Percentiles rank a stretch among this genome's conserved stretches.
Conservation (phyloP, 2,797 vertebrate genomes). For the Syncerus caffer region DNA sequence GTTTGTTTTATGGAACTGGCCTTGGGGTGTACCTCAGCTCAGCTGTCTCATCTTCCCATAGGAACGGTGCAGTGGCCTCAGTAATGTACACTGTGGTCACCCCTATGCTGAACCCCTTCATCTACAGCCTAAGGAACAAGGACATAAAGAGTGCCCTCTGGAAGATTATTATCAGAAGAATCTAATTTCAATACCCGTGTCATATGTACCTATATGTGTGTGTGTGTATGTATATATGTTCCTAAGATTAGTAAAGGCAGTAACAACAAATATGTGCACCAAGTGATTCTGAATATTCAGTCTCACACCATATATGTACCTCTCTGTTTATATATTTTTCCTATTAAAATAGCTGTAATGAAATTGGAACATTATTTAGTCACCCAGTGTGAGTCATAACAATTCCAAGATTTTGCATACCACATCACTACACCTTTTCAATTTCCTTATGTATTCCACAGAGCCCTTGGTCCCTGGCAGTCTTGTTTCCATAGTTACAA, state of each 20-base stretch:
- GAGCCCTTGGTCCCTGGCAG: not conserved
- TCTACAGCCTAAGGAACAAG: not conserved
- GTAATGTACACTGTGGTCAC: not conserved
- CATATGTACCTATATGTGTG: not conserved
- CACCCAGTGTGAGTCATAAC: not conserved
- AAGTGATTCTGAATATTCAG: not conserved
- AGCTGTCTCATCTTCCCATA: not conserved
- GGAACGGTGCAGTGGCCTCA: not conserved
- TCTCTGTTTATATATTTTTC: not conserved
- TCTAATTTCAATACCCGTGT: not conserved
- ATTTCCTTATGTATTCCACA: not conserved
- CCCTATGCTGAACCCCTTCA: not conserved
- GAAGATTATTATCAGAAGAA: not conserved
- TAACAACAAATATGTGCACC: not conserved
- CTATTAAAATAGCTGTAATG: not conserved
- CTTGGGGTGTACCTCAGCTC: not conserved
- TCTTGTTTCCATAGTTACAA: not conserved
- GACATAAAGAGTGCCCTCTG: not conserved
- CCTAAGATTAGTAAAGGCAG: not conserved
- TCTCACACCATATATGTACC: not conserved
- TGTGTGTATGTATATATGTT: not conserved
- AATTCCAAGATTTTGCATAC: not conserved
- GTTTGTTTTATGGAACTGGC: not conserved
- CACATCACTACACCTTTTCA: not conserved
- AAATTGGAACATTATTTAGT: not conserved